A percentile compares a stretch with the other conserved stretches of the same genome.
These are phyloP conservation scores for Lycophotia porphyrea DNA, from an alignment of 2,888 invertebrate genomes.

Conservation along the genomic window DNA sequence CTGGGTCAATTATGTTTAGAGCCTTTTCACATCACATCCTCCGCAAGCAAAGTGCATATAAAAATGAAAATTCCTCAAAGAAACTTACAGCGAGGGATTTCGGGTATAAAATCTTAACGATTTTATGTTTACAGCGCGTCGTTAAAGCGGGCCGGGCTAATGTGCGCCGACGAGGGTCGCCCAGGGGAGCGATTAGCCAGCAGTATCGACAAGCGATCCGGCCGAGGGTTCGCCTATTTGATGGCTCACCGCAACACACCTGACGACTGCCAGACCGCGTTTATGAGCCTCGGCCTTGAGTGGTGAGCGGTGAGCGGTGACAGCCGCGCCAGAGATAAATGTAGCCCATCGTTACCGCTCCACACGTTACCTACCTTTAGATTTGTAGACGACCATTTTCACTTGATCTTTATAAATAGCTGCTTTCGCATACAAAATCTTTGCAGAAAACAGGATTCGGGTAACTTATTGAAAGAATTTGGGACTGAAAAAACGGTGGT, in stretches of 20 bases:
- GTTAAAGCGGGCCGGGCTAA: conserved; percentile 67
- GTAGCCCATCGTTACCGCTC: conserved; percentile 66
- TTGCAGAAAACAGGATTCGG: conserved; percentile 38
- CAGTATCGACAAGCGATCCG: conserved; percentile 67
- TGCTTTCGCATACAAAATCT: conserved; percentile 57
- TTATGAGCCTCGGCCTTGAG: conserved; percentile 65
- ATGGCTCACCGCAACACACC: conserved; percentile 67
- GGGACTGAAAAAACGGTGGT: conserved; percentile 41
- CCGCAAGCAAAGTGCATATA: conserved; percentile 38
- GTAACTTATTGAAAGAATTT: conserved; percentile 56
- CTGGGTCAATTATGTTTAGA: conserved; percentile 56
- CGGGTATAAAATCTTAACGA: conserved; percentile 57
- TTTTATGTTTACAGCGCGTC: conserved; percentile 63
- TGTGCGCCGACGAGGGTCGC: conserved; percentile 65
- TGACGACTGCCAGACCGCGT: conserved; percentile 64
- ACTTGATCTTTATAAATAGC: conserved; percentile 65
- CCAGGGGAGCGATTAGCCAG: conserved; percentile 71
- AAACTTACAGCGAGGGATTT: conserved; percentile 46
- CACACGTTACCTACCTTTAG: conserved; percentile 66
- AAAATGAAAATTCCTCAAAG: conserved; percentile 49
- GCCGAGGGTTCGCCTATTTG: conserved; percentile 47
- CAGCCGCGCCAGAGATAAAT: conserved; percentile 73
- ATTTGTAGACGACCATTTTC: conserved; percentile 73
- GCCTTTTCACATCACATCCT: conserved; percentile 49
- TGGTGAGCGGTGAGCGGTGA: conserved; percentile 61